Evolutionary conservation across 2,113 vertebrate genomes (phyloP).

Genomic region (Sylvicapra grimmia): DNA sequence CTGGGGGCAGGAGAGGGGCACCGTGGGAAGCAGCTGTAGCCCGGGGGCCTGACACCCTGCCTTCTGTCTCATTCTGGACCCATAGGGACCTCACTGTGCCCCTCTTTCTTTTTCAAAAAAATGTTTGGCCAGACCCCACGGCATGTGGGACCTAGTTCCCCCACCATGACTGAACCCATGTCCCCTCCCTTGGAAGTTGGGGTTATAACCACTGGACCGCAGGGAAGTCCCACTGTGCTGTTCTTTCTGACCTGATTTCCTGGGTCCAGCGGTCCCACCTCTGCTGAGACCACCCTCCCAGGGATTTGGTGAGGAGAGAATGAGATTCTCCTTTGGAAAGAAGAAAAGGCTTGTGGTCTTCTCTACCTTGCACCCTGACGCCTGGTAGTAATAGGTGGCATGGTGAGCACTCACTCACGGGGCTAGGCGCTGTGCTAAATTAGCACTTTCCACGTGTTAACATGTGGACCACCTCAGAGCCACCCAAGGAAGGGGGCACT

Average conservation of each 20-base stretch:
- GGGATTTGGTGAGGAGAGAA: background rate
- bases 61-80: background rate
- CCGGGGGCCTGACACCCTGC: background rate
- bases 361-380: background rate
- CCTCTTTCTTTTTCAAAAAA: background rate
- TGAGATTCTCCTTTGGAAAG: background rate
- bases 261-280: background rate
- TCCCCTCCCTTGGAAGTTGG: background rate
- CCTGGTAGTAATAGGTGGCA: background rate
- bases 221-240: background rate
- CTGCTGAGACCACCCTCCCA: background rate
- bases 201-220: background rate
- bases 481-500: background rate
- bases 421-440: background rate
- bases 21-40: background rate
- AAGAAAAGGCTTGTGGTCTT: background rate
- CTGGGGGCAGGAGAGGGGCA: rapidly evolving
- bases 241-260: background rate
- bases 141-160: background rate
- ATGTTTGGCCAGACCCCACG: background rate
- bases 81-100: rapidly evolving
- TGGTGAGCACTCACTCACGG: background rate
- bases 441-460: background rate
- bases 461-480: background rate
- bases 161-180: background rate